Evolutionary conservation across 2,888 invertebrate species (phyloP).

Genomic region (Sialis lutaria): DNA sequence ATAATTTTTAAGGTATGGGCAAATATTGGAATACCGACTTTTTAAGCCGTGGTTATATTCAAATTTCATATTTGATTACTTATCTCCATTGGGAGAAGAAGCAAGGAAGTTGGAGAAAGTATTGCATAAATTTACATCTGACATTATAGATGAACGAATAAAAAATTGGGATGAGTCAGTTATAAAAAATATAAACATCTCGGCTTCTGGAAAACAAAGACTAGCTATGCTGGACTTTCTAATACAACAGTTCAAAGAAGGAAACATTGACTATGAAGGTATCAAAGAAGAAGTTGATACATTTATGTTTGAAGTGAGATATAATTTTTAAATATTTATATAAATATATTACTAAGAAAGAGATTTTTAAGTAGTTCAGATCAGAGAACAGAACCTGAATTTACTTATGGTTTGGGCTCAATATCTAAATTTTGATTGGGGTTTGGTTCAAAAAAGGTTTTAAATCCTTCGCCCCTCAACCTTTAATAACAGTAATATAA

Average conservation of each 20-base stretch:
- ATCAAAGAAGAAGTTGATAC: background rate
- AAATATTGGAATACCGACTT: constrained; percentile 2
- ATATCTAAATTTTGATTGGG: no score
- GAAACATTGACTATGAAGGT: background rate
- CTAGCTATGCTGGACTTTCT: constrained; percentile 6
- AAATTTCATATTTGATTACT: no score
- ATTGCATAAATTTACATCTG: constrained; percentile 5
- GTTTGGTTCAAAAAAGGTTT: no score
- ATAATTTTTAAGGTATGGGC: constrained; percentile 3
- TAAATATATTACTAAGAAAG: no score
- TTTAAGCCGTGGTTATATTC: constrained; percentile 1
- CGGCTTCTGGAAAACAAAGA: constrained; percentile 2
- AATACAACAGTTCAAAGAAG: constrained; percentile 2
- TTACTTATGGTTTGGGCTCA: no score
- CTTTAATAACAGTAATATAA: no score
- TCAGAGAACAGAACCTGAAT: no score
- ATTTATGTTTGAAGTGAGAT: background rate
- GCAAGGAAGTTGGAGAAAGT: constrained; percentile 1
- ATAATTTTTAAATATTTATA: no score
- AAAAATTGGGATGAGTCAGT: constrained; percentile 2
- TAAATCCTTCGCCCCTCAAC: no score
- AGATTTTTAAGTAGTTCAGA: no score
- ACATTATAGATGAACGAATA: constrained; percentile 5
- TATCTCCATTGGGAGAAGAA: background rate
- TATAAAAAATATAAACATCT: background rate